Evolutionary conservation across 2,888 invertebrate genomes (phyloP), one percentile per base, ranked within the genome.

Genomic region (Amphipoea lucens): DNA sequence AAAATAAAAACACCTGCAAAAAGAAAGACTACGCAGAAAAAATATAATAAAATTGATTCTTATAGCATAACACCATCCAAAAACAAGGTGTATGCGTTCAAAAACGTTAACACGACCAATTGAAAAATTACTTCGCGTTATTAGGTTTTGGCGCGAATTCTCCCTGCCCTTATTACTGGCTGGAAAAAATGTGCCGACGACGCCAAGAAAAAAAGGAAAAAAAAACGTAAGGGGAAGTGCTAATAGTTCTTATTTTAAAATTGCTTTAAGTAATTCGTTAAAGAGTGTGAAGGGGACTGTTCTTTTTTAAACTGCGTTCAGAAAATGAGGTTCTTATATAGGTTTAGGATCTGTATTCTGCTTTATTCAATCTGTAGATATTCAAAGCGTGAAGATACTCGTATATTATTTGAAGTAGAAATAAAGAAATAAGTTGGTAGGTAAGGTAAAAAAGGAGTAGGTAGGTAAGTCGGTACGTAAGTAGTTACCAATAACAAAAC

Each of bases 51-150:
- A 54, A 45, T 51, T 68, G 14, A 2, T 54, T 23, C 23, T 4
- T 70, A 68, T 66, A 78, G 88, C 90, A 92, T 94, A 90, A 89
- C 51, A 76, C 86, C 90, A 77, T 94, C 91, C 93, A 89, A 75
- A 85, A 90, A 75, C 84, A 91, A 89, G 93, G 91, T 92, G 89
- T 88, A 88, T 77, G 23, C 83, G 77, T 84, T 84, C 85, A 86
- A 87, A 85, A 87, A 90, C 90, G 89, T 91, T 93, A 94, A 94
- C 93, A 93, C 93, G 93, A 91, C 91, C 96, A 96, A 96, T 97
- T 97, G 96, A 96, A 96, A 97, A 97, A 97, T 97, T 96, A 95
- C 96, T 92, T 70, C 91, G 91, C 95, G 92, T 96, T 97, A 96
- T 97, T 97, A 95, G 95, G 95, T 96, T 95, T 93, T 87, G 91